phyloP scores from a whole-genome alignment of 2,797 vertebrate genomes.

The Echeneis naucrates region DNA sequence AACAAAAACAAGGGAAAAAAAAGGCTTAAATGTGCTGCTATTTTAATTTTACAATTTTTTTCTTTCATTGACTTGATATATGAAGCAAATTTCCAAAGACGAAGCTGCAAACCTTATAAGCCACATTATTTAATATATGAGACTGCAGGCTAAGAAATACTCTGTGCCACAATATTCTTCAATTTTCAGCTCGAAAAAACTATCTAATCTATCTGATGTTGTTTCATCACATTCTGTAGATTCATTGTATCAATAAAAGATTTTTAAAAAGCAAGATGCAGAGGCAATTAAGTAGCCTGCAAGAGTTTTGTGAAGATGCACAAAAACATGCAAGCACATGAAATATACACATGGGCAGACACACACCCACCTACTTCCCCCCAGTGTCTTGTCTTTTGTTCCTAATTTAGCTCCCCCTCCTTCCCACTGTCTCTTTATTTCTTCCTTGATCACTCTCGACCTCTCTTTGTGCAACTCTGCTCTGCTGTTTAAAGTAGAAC shows the following conservation, averaged over 20 bases:
- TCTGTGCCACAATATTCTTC: background rate
- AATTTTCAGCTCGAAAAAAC: background rate
- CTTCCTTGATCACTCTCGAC: conserved; percentile 25
- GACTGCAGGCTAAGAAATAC: background rate
- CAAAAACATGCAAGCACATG: conserved; percentile 23
- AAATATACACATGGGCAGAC: background rate
- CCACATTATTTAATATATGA: background rate
- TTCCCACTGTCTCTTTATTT: conserved; percentile 31
- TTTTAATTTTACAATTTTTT: background rate
- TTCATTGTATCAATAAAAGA: background rate
- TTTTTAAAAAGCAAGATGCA: background rate
- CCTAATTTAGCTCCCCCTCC: conserved; percentile 52
- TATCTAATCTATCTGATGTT: background rate
- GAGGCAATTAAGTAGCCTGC: conserved; percentile 35
- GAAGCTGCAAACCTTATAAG: background rate
- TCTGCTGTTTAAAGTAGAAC: conserved; percentile 11
- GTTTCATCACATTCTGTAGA: background rate
- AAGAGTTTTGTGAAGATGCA: conserved; percentile 35
- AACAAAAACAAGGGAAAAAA: too few relatives aligned
- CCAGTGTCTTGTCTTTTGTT: conserved; percentile 53
- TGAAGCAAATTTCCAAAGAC: background rate
- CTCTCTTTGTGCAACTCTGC: background rate
- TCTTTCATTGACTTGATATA: background rate
- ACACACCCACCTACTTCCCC: conserved; percentile 20
- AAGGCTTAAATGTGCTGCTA: background rate